phyloP scores from a whole-genome alignment of 1,140 invertebrate genomes.

The Oncopodura yosiiana region DNA sequence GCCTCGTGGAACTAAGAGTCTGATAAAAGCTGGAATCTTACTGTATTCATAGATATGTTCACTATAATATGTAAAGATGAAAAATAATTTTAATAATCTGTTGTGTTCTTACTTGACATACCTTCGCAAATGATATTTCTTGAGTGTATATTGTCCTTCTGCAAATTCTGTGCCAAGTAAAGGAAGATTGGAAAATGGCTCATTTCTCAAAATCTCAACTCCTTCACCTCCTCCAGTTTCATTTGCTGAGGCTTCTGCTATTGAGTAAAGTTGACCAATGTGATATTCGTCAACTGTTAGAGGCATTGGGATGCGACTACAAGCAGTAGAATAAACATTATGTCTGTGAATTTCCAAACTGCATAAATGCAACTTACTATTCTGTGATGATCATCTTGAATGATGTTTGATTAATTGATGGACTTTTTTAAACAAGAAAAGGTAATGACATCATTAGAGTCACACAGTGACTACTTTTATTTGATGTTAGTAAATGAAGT shows the following conservation, averaged over 20 bases:
- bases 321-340: no score
- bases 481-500: no score
- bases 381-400: no score
- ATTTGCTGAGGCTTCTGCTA: slow-evolving; percentile 56
- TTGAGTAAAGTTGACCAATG: slow-evolving; percentile 55
- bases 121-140: slow-evolving; percentile 56
- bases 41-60: slow-evolving; percentile 38
- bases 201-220: slow-evolving; percentile 51
- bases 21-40: slow-evolving; percentile 81
- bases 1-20: slow-evolving; percentile 85
- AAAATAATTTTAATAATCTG: background rate
- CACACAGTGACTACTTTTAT: no score
- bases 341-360: no score
- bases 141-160: slow-evolving; percentile 58
- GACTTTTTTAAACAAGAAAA: no score
- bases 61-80: slow-evolving; percentile 6
- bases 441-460: no score
- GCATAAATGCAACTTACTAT: no score
- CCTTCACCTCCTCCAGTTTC: slow-evolving; percentile 63
- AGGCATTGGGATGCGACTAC: no score
- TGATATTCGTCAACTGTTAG: slow-evolving; percentile 44
- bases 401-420: no score
- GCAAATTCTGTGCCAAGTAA: slow-evolving; percentile 45
- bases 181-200: slow-evolving; percentile 44
- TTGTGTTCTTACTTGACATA: no score